phyloP scores from a whole-genome alignment of 37 sponge, comb jelly and placozoan species.

The Axinella damicornis region DNA sequence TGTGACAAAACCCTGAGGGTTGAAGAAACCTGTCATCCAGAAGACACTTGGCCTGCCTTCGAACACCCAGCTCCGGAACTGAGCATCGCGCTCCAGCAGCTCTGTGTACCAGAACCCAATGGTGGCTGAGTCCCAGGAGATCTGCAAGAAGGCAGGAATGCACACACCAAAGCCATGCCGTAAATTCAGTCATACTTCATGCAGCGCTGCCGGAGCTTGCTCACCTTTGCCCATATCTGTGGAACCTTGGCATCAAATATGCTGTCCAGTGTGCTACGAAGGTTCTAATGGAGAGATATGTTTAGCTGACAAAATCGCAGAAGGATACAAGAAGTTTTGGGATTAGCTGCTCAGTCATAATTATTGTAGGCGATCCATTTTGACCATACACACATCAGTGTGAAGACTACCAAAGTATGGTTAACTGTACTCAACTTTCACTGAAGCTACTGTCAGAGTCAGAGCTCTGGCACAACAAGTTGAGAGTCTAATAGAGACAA shows the following conservation, averaged over 20 bases:
- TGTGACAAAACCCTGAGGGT: slow-evolving; percentile 99
- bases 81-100: slow-evolving; percentile 94
- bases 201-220: too few relatives aligned
- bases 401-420: too few relatives aligned
- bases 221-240: slow-evolving; percentile 87
- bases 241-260: slow-evolving; percentile 99
- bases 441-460: too few relatives aligned
- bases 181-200: not conserved
- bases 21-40: slow-evolving; percentile 99
- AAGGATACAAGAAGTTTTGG: too few relatives aligned
- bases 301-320: too few relatives aligned
- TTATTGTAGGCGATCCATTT: too few relatives aligned
- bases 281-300: slow-evolving; percentile 79
- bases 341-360: too few relatives aligned
- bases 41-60: slow-evolving; percentile 91
- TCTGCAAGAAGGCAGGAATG: slow-evolving; percentile 34
- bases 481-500: too few relatives aligned
- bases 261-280: slow-evolving; percentile 93
- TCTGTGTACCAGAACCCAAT: slow-evolving; percentile 99
- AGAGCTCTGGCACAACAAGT: too few relatives aligned
- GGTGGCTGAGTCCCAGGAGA: slow-evolving; percentile 98
- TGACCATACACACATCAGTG: too few relatives aligned
- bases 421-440: too few relatives aligned
- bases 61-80: slow-evolving; percentile 96
- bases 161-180: not conserved